Evolutionary conservation across 2,888 invertebrate species (phyloP), one percentile per base, ranked within the genome.

Genomic region (Shargacucullia verbasci): DNA sequence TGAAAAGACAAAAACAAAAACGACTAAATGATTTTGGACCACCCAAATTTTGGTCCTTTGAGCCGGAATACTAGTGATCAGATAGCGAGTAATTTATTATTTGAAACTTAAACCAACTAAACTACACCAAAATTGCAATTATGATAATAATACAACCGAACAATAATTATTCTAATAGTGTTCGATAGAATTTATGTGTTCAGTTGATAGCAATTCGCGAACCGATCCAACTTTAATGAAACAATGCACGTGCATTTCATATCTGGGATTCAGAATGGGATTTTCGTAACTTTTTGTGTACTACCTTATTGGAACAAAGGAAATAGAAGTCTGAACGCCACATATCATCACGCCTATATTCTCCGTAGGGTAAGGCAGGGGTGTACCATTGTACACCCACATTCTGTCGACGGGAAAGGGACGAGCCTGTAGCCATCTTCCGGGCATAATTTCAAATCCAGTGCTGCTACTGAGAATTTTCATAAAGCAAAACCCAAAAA

Each of bases 191-290:
- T 54, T 41, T 58, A 56, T 47, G 39, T 10, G 39, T 13, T 25
- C 48, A 47, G 39, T 65, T 45, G 20, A 64, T 70, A 34, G 25
- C 48, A 70, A 49, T 63, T 43, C 35, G 33, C 46, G 35, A 70
- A 62, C 54, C 33, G 70, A 70, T 70, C 55, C 48, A 65, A 65
- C 44, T 65, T 54, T 45, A 34, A 29, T 11, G 40, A 20, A 64
- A 64, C 65, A 64, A 63, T 70, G 48, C 64, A 64, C 71, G 71
- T 70, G 65, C 37, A 15, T 43, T 40, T 33, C 4, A 31, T 45
- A 25, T 38, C 15, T 50, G 37, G 34, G 20, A 37, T 47, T 40
- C 15, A 3, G 1, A 33, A 11, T 27, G 0, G 8, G n/a, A 44
- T 29, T 47, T 33, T 27, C 12, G n/a, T 37, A 34, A 11, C 27